Conservation (phyloP, 2,113 vertebrate genomes). For the Chauna torquata region DNA sequence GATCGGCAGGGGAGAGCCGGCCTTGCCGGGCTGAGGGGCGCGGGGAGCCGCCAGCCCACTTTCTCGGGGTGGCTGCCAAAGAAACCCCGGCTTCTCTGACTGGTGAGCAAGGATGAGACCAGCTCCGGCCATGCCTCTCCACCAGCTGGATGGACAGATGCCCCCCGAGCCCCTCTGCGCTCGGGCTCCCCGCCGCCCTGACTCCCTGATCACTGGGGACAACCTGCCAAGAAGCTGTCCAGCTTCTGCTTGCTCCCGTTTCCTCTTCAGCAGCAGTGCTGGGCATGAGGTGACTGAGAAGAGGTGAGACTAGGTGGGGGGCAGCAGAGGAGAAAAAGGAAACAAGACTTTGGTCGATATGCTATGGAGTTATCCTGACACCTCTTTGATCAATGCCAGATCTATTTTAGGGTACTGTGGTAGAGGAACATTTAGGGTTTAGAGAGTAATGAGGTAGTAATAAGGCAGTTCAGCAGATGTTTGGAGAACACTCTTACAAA, state of each 20-base stretch:
- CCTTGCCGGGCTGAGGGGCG: background rate
- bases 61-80: slow-evolving; percentile 9
- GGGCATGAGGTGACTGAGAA: background rate
- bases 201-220: too few species aligned
- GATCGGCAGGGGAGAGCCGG: background rate
- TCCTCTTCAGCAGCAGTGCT: background rate
- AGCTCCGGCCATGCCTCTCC: background rate
- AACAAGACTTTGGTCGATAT: background rate
- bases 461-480: background rate
- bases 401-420: background rate
- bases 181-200: too few species aligned
- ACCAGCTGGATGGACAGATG: background rate
- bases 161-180: background rate
- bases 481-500: background rate
- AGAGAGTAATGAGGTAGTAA: background rate
- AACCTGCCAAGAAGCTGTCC: too few species aligned
- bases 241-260: background rate
- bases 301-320: background rate
- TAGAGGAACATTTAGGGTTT: background rate
- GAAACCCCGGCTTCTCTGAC: slow-evolving; percentile 25
- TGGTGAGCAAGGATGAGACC: background rate
- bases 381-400: background rate
- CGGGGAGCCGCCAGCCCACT: slow-evolving; percentile 29
- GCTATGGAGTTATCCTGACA: background rate
- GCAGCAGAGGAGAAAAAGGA: too few species aligned